A percentile compares a stretch with the other conserved stretches of the same genome.
Conservation (phyloP, 2,888 invertebrate genomes). For the Drosophila rellima region DNA sequence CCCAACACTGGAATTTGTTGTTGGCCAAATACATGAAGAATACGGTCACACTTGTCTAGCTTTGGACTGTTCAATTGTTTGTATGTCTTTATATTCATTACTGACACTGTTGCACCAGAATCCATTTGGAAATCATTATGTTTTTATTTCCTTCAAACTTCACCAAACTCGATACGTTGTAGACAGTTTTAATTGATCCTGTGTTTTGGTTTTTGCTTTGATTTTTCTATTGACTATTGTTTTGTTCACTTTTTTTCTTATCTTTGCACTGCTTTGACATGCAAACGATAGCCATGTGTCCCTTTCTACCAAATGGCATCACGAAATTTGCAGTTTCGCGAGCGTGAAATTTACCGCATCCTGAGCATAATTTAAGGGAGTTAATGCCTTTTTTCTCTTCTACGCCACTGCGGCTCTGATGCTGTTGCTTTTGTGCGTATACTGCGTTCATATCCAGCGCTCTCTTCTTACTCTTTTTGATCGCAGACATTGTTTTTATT, state of each 20-base stretch:
- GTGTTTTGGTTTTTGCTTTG: background rate
- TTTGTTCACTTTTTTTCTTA: background rate
- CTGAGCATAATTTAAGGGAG: conserved; percentile 3
- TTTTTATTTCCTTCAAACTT: too few species aligned
- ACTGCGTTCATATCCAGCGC: background rate
- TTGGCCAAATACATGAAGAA: background rate
- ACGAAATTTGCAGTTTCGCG: conserved; percentile 7
- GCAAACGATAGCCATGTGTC: conserved; percentile 1
- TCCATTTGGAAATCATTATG: too few species aligned
- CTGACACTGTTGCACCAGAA: too few species aligned
- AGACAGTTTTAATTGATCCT: background rate
- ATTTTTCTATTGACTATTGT: background rate
- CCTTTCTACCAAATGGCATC: conserved; percentile 4
- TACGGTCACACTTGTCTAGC: background rate
- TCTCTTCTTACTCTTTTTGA: background rate
- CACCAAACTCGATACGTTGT: too few species aligned
- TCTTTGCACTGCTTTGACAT: background rate
- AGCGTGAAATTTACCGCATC: too few species aligned
- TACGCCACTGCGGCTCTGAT: background rate
- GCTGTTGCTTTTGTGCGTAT: background rate
- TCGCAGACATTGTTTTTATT: background rate
- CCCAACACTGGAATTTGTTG: too few species aligned
- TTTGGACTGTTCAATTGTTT: conserved; percentile 1
- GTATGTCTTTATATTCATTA: too few species aligned
- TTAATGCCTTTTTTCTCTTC: background rate